These are phyloP conservation scores for Leptobrachium ailaonicum DNA, from an alignment of 2,113 vertebrate species.

Conservation along the genomic window DNA sequence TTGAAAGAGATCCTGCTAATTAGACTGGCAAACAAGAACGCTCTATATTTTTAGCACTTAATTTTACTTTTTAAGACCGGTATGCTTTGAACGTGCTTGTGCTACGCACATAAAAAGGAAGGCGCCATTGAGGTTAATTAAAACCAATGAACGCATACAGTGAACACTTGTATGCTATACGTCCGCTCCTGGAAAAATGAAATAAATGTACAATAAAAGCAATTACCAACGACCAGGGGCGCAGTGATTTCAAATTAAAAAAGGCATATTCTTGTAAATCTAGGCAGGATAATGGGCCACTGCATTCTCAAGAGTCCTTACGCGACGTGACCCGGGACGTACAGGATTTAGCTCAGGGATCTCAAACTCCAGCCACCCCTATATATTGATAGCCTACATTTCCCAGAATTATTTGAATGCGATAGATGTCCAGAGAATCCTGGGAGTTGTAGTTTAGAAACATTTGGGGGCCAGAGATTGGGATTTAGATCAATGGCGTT, in stretches of 20 bases:
- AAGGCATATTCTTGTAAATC: background rate
- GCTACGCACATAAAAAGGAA: conserved; percentile 33
- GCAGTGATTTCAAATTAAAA: conserved; percentile 26
- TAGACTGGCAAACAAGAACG: conserved; percentile 26
- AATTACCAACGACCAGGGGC: conserved; percentile 25
- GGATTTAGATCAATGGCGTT: too few relatives aligned
- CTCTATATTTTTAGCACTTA: conserved; percentile 39
- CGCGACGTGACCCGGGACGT: too few relatives aligned
- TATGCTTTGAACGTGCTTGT: conserved; percentile 36
- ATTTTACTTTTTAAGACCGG: conserved; percentile 41
- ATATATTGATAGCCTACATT: too few relatives aligned
- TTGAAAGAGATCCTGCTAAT: conserved; percentile 37
- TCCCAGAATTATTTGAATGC: too few relatives aligned
- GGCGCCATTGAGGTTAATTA: conserved; percentile 40
- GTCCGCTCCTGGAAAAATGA: conserved; percentile 19
- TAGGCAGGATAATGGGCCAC: too few relatives aligned
- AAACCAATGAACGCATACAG: conserved; percentile 37
- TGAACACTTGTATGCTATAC: conserved; percentile 43
- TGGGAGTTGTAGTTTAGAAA: too few relatives aligned
- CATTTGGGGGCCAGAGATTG: too few relatives aligned
- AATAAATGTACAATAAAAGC: conserved; percentile 40
- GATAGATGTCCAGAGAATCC: too few relatives aligned
- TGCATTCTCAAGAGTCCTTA: too few relatives aligned
- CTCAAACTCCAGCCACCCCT: too few relatives aligned
- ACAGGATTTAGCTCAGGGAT: too few relatives aligned